These are phyloP conservation scores for Gallinago solitaria DNA, from an alignment of 2,797 vertebrate species.

Conservation along the genomic window DNA sequence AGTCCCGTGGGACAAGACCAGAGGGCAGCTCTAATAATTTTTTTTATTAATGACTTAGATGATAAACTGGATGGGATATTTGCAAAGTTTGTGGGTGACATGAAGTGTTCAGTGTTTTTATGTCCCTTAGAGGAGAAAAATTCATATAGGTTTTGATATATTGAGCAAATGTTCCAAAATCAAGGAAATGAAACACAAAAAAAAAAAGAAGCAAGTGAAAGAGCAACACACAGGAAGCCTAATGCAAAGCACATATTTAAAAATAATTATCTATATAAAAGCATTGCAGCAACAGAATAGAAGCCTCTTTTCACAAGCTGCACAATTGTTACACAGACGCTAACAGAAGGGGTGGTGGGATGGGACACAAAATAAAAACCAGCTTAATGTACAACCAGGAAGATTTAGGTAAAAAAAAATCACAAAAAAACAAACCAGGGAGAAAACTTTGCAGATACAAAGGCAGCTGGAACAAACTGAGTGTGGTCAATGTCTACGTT, in stretches of 20 bases:
- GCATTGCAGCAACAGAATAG: neutral
- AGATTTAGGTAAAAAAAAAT: neutral
- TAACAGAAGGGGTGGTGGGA: neutral
- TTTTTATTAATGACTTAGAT: neutral
- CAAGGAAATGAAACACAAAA: neutral
- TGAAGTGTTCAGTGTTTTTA: neutral
- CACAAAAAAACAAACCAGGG: neutral
- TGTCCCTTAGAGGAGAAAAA: neutral
- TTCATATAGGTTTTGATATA: neutral
- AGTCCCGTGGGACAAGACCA: neutral
- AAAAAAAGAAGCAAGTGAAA: neutral
- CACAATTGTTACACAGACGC: neutral
- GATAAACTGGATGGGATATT: neutral
- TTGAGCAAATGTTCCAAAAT: neutral
- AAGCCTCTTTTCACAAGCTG: neutral
- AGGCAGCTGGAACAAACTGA: too few species aligned
- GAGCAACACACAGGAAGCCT: neutral
- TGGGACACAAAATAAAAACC: neutral
- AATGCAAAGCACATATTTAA: neutral
- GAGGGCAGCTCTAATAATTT: neutral
- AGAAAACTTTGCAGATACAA: too few species aligned
- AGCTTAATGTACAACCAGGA: neutral
- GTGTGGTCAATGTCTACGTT: fast-evolving
- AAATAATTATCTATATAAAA: neutral
- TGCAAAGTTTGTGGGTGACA: neutral